phyloP scores from a whole-genome alignment of 1,140 invertebrate genomes.

The Brachionus calyciflorus region DNA sequence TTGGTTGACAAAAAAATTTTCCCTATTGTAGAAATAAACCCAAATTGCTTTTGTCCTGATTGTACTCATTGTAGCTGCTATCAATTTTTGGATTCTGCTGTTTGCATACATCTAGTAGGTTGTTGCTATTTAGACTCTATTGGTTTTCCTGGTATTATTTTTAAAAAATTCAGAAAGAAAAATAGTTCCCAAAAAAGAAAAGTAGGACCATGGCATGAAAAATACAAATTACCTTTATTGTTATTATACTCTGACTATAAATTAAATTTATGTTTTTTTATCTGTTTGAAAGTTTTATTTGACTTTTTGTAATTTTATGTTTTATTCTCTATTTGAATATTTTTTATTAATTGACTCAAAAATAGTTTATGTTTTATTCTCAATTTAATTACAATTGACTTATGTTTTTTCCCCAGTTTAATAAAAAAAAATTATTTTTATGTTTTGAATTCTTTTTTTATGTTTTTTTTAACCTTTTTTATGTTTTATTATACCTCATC shows the following conservation, averaged over 20 bases:
- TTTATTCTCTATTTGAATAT: not conserved
- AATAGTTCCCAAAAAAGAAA: not conserved
- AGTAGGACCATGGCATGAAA: not conserved
- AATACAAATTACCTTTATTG: not conserved
- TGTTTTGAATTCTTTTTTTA: not conserved
- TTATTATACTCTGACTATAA: not conserved
- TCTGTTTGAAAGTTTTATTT: not conserved
- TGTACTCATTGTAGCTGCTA: no score
- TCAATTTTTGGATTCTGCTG: no score
- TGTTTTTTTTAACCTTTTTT: no score
- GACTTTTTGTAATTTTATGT: not conserved
- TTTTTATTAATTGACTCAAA: not conserved
- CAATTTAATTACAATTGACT: not conserved
- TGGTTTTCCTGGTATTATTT: no score
- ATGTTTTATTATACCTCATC: no score
- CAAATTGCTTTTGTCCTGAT: no score
- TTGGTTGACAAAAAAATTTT: no score
- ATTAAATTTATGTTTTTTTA: not conserved
- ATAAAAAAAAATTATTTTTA: conserved; percentile 11
- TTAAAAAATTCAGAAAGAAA: no score
- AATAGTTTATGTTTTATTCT: not conserved
- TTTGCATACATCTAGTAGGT: no score
- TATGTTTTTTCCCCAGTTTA: not conserved
- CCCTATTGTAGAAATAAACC: no score
- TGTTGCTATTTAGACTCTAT: no score